Evolutionary conservation across 2,113 vertebrate genomes (phyloP).

Genomic region (Hippocampus comes): DNA sequence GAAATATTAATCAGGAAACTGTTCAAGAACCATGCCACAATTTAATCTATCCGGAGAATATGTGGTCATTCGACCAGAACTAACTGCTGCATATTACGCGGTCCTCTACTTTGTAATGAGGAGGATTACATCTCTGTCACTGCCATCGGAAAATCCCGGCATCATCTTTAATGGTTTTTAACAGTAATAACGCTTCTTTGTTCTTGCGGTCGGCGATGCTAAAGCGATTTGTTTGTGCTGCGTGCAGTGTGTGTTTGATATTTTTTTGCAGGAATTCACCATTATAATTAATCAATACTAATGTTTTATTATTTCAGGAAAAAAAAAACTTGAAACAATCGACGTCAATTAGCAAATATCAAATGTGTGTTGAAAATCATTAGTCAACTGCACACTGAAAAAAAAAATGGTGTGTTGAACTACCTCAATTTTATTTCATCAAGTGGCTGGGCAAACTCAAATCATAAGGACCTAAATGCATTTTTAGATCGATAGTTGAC

Average conservation of each 20-base stretch:
- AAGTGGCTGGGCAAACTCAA: too few species aligned
- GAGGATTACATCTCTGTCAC: background rate
- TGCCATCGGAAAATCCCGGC: background rate
- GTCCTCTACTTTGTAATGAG: background rate
- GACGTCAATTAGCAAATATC: background rate
- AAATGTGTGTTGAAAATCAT: background rate
- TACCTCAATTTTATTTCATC: too few species aligned
- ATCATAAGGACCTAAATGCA: too few species aligned
- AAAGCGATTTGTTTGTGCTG: background rate
- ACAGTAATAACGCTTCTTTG: background rate
- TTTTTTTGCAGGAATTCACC: background rate
- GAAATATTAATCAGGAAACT: background rate
- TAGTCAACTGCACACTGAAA: background rate
- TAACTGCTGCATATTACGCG: background rate
- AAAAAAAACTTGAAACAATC: background rate
- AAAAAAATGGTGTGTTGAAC: too few species aligned
- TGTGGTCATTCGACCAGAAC: background rate
- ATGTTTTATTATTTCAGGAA: background rate
- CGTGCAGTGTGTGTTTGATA: background rate
- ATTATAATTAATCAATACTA: background rate
- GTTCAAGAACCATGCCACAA: too few species aligned
- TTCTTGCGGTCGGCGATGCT: background rate
- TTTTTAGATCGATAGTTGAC: too few species aligned
- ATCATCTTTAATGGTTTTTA: background rate
- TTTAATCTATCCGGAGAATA: background rate